Evolutionary conservation across 2,797 vertebrate genomes (phyloP).

Genomic region (Trachurus trachurus): DNA sequence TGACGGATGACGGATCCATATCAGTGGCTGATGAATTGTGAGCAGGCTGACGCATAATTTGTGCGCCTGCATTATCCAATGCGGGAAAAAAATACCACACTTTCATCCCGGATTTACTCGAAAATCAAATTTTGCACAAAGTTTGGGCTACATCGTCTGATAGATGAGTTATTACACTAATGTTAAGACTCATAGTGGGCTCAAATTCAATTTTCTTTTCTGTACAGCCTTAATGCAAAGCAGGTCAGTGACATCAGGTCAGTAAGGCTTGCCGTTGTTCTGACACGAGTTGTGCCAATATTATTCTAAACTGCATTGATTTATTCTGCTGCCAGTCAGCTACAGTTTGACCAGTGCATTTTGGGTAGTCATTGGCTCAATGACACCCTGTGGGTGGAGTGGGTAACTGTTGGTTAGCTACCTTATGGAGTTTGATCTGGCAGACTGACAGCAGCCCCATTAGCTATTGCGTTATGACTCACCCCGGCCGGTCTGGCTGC

Average conservation of each 20-base stretch:
- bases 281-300: not conserved
- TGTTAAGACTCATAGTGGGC: too few relatives aligned
- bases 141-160: too few relatives aligned
- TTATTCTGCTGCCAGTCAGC: not conserved
- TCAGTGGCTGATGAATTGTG: too few relatives aligned
- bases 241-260: conserved; percentile 15
- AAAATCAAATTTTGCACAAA: too few relatives aligned
- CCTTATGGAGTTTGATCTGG: conserved; percentile 26
- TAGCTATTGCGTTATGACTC: conserved; percentile 47
- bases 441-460: conserved; percentile 42
- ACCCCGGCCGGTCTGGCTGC: conserved; percentile 35
- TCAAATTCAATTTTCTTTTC: too few relatives aligned
- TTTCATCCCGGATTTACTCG: too few relatives aligned
- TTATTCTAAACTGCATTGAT: conserved; percentile 5
- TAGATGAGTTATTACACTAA: too few relatives aligned
- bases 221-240: too few relatives aligned
- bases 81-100: too few relatives aligned
- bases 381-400: conserved; percentile 49
- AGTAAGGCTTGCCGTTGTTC: conserved; percentile 10
- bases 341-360: conserved; percentile 27
- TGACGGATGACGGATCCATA: too few relatives aligned
- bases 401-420: conserved; percentile 26
- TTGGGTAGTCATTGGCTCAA: conserved; percentile 63
- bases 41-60: too few relatives aligned
- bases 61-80: too few relatives aligned